Percentiles rank a stretch among this genome's conserved stretches.
phyloP scores from a whole-genome alignment of 1,140 invertebrate species.

The Calephelis nemesis region DNA sequence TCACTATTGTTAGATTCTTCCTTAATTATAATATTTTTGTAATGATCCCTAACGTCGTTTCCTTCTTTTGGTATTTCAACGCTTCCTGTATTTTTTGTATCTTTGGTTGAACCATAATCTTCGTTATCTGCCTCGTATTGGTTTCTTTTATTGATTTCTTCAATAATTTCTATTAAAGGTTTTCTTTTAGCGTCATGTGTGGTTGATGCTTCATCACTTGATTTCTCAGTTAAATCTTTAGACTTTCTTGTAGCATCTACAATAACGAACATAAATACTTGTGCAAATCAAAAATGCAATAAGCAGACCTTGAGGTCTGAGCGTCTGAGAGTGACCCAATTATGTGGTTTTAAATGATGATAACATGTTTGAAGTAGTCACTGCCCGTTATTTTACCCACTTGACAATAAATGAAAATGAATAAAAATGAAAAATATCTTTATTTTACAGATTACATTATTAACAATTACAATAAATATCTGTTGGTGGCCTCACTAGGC shows the following conservation, averaged over 20 bases:
- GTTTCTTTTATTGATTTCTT: conserved; percentile 31
- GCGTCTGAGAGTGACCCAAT: too few species aligned
- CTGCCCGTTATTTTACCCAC: too few species aligned
- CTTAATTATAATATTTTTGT: conserved; percentile 41
- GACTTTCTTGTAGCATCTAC: conserved; percentile 26
- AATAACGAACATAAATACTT: background rate
- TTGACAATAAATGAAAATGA: too few species aligned
- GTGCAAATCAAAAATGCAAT: background rate
- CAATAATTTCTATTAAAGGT: conserved; percentile 56
- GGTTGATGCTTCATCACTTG: conserved; percentile 21
- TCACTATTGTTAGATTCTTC: conserved; percentile 19
- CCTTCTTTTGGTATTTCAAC: conserved; percentile 35
- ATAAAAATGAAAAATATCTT: too few species aligned
- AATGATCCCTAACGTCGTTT: conserved; percentile 42
- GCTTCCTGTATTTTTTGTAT: conserved; percentile 26
- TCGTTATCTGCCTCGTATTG: background rate
- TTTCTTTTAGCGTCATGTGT: conserved; percentile 36
- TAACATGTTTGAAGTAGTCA: too few species aligned
- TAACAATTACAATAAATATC: too few species aligned
- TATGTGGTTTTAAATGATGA: too few species aligned
- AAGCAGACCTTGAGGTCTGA: background rate
- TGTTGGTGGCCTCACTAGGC: too few species aligned
- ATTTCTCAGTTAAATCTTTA: conserved; percentile 24
- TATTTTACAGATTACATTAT: too few species aligned
- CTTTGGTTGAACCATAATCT: conserved; percentile 12